These are phyloP conservation scores for Anguilla obscura DNA, from an alignment of 2,797 vertebrate species.

Conservation along the genomic window DNA sequence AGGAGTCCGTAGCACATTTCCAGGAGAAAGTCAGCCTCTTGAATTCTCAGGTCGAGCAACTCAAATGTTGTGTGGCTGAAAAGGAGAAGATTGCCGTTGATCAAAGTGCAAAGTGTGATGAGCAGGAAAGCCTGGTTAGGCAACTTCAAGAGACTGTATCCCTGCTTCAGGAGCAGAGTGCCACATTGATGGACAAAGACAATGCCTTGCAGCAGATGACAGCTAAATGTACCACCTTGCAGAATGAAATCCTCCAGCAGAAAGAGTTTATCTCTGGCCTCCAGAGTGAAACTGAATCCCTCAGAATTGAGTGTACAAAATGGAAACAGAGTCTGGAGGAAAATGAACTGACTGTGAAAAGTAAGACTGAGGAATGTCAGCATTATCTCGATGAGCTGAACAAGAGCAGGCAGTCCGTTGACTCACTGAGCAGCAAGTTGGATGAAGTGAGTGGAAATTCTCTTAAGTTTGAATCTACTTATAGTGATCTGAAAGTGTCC, in stretches of 20 bases:
- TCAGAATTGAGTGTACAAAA: constrained; percentile 58
- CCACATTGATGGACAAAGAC: constrained; percentile 69
- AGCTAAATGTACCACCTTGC: constrained; percentile 57
- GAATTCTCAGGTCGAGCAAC: constrained; percentile 60
- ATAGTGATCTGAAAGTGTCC: constrained; percentile 56
- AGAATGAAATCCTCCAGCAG: constrained; percentile 57
- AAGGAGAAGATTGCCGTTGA: constrained; percentile 64
- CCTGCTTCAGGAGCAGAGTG: constrained; percentile 72
- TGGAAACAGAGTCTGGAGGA: constrained; percentile 60
- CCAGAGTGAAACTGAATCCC: constrained; percentile 63
- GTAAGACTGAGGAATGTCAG: constrained; percentile 57
- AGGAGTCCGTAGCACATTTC: constrained; percentile 62
- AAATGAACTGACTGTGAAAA: constrained; percentile 61
- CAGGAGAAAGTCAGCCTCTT: constrained; percentile 62
- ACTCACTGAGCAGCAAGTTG: constrained; percentile 66
- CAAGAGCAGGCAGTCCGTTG: constrained; percentile 64
- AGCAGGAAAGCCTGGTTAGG: constrained; percentile 62
- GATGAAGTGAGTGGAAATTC: constrained; percentile 64
- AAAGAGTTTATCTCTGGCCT: constrained; percentile 55
- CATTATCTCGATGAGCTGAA: constrained; percentile 67
- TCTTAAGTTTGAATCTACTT: constrained; percentile 67
- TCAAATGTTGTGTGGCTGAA: constrained; percentile 56
- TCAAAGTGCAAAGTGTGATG: constrained; percentile 60
- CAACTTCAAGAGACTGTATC: constrained; percentile 68
- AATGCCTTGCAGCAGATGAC: constrained; percentile 66